Conservation (phyloP, 2,888 invertebrate species). For the Geotrupes spiniger region DNA sequence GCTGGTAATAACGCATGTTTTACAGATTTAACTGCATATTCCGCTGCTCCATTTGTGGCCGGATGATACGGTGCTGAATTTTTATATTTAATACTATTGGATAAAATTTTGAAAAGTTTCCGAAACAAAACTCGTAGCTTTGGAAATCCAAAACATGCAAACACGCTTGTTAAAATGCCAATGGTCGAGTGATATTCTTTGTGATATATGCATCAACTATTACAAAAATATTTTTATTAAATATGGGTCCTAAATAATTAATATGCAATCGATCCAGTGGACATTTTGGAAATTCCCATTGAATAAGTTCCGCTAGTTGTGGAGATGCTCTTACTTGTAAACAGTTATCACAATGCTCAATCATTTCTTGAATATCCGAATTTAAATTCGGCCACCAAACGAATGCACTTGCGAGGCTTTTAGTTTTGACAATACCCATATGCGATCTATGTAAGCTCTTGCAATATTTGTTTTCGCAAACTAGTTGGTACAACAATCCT, state of each 20-base stretch:
- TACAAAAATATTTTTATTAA: conserved; percentile 27
- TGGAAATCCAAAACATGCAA: conserved; percentile 35
- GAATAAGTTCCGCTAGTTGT: too few species aligned
- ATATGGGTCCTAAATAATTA: conserved; percentile 30
- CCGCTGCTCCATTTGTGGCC: conserved; percentile 25
- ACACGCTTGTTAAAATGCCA: conserved; percentile 18
- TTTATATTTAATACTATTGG: conserved; percentile 21
- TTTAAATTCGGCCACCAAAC: too few species aligned
- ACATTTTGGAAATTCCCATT: conserved; percentile 28
- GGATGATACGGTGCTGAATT: conserved; percentile 21
- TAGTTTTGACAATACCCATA: too few species aligned
- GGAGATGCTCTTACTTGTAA: too few species aligned
- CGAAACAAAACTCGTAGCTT: conserved; percentile 29
- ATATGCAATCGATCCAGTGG: conserved; percentile 32
- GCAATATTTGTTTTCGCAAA: too few species aligned
- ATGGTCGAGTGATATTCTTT: conserved; percentile 23
- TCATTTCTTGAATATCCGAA: too few species aligned
- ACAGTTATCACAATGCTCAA: too few species aligned
- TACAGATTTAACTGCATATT: conserved; percentile 22
- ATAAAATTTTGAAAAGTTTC: conserved; percentile 26
- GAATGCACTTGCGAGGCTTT: too few species aligned
- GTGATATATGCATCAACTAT: conserved; percentile 30
- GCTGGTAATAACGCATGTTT: too few species aligned
- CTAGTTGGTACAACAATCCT: too few species aligned
- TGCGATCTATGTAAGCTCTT: too few species aligned